Conservation (phyloP, 2,888 invertebrate genomes). For the Ceratothoa steindachneri region DNA sequence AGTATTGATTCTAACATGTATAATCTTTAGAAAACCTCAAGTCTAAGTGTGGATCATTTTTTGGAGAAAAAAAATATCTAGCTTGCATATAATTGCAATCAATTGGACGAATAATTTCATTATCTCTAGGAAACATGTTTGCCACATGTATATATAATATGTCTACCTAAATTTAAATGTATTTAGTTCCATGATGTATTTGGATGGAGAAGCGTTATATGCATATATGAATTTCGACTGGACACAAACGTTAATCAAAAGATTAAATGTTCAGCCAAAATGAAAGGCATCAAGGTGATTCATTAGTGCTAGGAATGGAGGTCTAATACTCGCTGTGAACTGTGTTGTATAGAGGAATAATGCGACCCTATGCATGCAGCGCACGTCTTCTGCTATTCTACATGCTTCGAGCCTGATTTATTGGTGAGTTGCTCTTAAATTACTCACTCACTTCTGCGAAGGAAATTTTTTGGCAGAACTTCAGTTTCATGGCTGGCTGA, state of each 20-base stretch:
- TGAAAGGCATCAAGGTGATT: conserved; percentile 10
- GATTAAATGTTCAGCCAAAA: conserved; percentile 8
- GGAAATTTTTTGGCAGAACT: conserved; percentile 12
- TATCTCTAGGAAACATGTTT: too few relatives aligned
- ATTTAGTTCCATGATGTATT: too few relatives aligned
- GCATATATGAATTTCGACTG: too few relatives aligned
- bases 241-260: conserved; percentile 11
- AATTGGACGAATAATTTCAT: too few relatives aligned
- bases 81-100: too few relatives aligned
- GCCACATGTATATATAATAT: too few relatives aligned
- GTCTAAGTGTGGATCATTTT: too few relatives aligned
- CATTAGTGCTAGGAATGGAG: conserved; percentile 2
- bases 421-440: neutral
- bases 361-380: conserved; percentile 20
- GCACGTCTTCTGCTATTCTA: conserved; percentile 25
- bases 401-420: conserved; percentile 13
- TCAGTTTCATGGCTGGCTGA: conserved; percentile 12
- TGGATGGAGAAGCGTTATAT: too few relatives aligned
- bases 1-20: too few relatives aligned
- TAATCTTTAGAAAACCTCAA: too few relatives aligned
- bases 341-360: conserved; percentile 15
- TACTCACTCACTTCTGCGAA: conserved; percentile 12
- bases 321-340: conserved; percentile 1
- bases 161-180: too few relatives aligned
- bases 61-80: too few relatives aligned